These are phyloP conservation scores for Bimastos eiseni DNA, from an alignment of 2,888 invertebrate species.

Conservation along the genomic window DNA sequence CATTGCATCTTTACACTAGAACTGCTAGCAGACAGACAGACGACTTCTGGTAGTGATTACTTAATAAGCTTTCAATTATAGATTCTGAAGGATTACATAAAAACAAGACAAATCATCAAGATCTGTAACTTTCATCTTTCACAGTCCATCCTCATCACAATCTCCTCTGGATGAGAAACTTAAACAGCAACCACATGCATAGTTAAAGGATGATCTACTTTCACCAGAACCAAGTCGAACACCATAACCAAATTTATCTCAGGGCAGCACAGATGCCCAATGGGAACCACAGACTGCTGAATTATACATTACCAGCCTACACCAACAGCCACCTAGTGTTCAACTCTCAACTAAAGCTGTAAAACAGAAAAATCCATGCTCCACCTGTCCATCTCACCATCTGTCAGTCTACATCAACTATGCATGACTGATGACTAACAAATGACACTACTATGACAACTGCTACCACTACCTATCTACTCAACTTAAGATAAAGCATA, in stretches of 20 bases:
- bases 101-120: background rate
- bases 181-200: conserved; percentile 13
- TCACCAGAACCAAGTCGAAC: background rate
- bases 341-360: background rate
- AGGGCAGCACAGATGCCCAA: background rate
- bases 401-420: conserved; percentile 6
- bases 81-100: background rate
- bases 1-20: background rate
- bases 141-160: background rate
- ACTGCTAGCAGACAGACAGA: background rate
- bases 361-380: background rate
- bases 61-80: background rate
- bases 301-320: background rate
- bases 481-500: background rate
- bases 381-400: conserved; percentile 13
- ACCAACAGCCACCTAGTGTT: background rate
- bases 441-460: background rate
- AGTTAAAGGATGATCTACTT: background rate
- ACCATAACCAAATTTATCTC: background rate
- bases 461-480: background rate
- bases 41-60: background rate
- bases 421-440: conserved; percentile 4
- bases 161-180: background rate
- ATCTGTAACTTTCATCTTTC: background rate
- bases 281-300: background rate